Evolutionary conservation across 2,113 vertebrate genomes (phyloP).

Genomic region (Ailurus styani): DNA sequence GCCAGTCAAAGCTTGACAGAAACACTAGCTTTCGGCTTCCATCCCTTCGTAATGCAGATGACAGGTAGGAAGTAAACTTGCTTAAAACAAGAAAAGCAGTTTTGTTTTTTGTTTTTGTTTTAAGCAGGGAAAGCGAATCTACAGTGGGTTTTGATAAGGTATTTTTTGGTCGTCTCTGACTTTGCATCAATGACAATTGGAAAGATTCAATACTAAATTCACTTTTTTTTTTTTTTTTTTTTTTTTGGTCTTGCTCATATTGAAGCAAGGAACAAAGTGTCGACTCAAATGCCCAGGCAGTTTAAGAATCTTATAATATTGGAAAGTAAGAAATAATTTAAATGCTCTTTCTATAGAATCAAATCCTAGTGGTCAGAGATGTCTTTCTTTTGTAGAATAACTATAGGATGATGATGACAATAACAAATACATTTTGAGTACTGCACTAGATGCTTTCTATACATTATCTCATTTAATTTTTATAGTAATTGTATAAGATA

Average conservation of each 20-base stretch:
- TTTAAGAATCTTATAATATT: not conserved
- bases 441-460: not conserved
- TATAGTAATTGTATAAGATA: not conserved
- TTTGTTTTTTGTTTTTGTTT: not conserved
- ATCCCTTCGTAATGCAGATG: slow-evolving; percentile 86
- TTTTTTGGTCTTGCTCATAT: not conserved
- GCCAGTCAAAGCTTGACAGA: slow-evolving; percentile 95
- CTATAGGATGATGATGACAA: not conserved
- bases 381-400: not conserved
- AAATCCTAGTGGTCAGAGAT: not conserved
- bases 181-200: not conserved
- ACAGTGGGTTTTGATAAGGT: not conserved
- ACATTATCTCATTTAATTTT: not conserved
- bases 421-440: not conserved
- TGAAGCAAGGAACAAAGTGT: not conserved
- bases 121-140: not conserved
- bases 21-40: slow-evolving; percentile 94
- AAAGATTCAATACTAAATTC: not conserved
- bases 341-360: not conserved
- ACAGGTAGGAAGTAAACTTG: slow-evolving; percentile 83
- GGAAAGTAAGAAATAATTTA: not conserved
- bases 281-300: not conserved
- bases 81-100: not conserved
- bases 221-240: not conserved
- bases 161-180: not conserved